Conservation (phyloP, 2,797 vertebrate genomes). For the Mus minutoides region DNA sequence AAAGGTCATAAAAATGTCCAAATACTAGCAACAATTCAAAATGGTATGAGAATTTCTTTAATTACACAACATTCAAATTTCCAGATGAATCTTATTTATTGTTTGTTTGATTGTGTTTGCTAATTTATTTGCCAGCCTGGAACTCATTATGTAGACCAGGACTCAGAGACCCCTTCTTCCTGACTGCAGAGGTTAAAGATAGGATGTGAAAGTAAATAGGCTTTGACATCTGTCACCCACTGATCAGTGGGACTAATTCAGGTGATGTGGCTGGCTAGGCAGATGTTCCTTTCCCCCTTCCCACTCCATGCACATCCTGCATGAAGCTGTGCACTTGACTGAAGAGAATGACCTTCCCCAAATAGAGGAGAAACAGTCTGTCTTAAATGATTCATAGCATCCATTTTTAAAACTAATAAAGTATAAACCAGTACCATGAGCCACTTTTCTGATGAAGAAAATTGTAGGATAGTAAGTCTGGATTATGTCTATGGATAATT, state of each 20-base stretch:
- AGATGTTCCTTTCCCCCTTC: not conserved
- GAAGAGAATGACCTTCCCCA: not conserved
- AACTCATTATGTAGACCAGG: not conserved
- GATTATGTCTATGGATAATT: not conserved
- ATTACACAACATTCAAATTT: not conserved
- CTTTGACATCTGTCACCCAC: not conserved
- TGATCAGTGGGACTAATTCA: not conserved
- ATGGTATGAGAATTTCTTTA: not conserved
- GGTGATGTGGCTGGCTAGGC: not conserved
- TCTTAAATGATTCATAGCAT: not conserved
- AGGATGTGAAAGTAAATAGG: not conserved
- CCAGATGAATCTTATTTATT: not conserved
- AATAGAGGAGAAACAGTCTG: not conserved
- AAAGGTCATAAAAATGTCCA: not conserved
- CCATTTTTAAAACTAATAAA: not conserved
- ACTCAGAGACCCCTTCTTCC: not conserved
- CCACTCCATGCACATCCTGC: not conserved
- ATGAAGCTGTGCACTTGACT: not conserved
- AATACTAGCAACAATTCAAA: slow-evolving; percentile 14
- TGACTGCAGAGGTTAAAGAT: not conserved
- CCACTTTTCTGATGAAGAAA: not conserved
- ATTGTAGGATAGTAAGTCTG: not conserved
- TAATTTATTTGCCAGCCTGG: not conserved
- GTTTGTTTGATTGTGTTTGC: not conserved
- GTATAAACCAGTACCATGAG: not conserved